Base-by-base conservation (phyloP, 2,797 vertebrate genomes). In the Enteromius viviparus region DNA sequence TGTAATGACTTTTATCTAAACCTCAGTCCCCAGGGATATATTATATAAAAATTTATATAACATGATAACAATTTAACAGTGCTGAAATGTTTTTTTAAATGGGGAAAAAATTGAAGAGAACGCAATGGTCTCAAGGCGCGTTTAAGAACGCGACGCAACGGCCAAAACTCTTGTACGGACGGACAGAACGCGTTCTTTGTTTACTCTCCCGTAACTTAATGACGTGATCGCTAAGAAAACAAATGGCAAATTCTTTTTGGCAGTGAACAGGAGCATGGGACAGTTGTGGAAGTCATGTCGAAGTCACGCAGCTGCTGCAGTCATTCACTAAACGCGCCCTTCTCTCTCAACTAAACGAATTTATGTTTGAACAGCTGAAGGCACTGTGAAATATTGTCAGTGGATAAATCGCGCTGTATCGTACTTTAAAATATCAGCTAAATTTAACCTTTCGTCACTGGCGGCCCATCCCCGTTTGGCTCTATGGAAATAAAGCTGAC, bases 261-360 rank as follows among this genome's bases (percentile, higher is more conserved):
- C 37, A 78, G 68, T 81, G 51, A 47, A 76, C 40, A 53, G 34
- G 6, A 29, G 45, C 51, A 82, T 47, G 49, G 26, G 42, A 37
- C 55, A 40, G 32, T 75, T 72, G 70, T 81, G 12, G 45, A 81
- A 65, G 62, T 45, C 23, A 34, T 68, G 45, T 68, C 49, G 23
- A 26, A 76, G 72, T 11, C 72, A 51, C 91, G 92, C 92, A 94
- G 93, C 92, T 93, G 93, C 89, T 92, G 85, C 89, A 85, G 89
- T 93, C 91, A 87, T 80, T 93, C 89, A 90, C 77, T 68, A 60
- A 49, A 60, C 37, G 51, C 42, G 65, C 65, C 40, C 21, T 37
- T 70, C 37, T 71, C 64, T 68, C 37, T 78, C 51, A 37, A 40
- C 65, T 76, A 17, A 26, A 49, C 40, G 9, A 70, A 78, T 71